Base-by-base conservation (phyloP, 2,113 vertebrate species). In the Sander lucioperca region DNA sequence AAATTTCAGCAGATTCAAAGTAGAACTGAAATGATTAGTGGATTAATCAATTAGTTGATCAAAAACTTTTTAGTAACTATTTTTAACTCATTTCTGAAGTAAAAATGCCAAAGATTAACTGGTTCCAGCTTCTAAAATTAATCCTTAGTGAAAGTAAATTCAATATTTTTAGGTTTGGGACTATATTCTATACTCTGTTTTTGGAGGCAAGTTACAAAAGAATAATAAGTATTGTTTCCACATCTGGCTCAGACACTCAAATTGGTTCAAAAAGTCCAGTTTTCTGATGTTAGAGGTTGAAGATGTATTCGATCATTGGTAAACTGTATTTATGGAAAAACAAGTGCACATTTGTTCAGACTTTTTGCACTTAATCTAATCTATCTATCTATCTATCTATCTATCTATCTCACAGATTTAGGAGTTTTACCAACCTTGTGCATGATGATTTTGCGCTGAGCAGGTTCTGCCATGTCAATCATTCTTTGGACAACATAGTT, bases 401-500 rank as follows among this genome's bases (percentile, higher is more conserved):
- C n/a, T n/a, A n/a, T n/a, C n/a, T n/a, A n/a, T n/a, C n/a, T n/a
- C n/a, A 54, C 1, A 1, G 6, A 62, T 36, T 4, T 13, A 19
- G 13, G 2, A 15, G n/a, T 21, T 25, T 43, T 5, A 65, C 80
- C 36, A 2, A 97, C 98, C 97, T 99, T 99, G 94, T 99, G 98
- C 98, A 99, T 98, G 88, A 99, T 97, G 92, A 99, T 99, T 91
- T 99, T 99, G 81, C 98, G 96, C 90, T 99, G 98, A 71, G 96
- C 97, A 0, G 98, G 97, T 88, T 99, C 98, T 2, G 98, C 98
- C 97, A 99, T 97, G 87, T 99, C 98, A 9, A 99, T 99, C 98
- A 99, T 99, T 93, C 99, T 97, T 94, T 99, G 98, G 81, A 99
- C 97, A 7, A 99, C 98, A 0, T 99, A 99, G 91, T 99, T 99